phyloP scores from a whole-genome alignment of 2,113 vertebrate genomes.

The Lota lota region DNA sequence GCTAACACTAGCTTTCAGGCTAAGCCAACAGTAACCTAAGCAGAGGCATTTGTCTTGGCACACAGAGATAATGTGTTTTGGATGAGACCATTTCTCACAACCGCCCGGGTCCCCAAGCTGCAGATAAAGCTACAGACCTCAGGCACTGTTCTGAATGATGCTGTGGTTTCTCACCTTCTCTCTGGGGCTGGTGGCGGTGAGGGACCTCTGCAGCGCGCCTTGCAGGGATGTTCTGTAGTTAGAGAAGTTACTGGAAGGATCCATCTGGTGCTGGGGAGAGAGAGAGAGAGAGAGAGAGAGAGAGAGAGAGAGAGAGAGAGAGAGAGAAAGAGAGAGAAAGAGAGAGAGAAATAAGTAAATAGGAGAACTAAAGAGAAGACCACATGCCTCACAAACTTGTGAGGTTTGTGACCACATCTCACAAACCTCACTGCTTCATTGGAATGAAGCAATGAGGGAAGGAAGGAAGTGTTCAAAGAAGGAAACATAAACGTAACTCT shows the following conservation, averaged over 20 bases:
- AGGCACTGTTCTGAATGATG: not conserved
- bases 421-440: too few species aligned
- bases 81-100: too few species aligned
- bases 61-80: too few species aligned
- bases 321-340: conserved; percentile 1
- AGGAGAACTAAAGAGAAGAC: too few species aligned
- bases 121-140: not conserved
- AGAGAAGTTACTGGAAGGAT: conserved; percentile 95
- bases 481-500: too few species aligned
- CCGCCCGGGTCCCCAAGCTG: too few species aligned
- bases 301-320: conserved; percentile 7
- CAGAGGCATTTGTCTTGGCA: too few species aligned
- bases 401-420: too few species aligned
- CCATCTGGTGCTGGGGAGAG: conserved; percentile 88
- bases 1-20: too few species aligned
- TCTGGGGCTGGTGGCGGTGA: conserved; percentile 88
- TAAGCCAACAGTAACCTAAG: too few species aligned
- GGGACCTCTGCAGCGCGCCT: conserved; percentile 87
- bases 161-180: conserved; percentile 82
- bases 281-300: not conserved
- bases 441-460: not conserved
- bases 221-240: conserved; percentile 93
- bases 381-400: too few species aligned
- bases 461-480: not conserved
- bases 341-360: not conserved